A percentile compares a stretch with the other conserved stretches of the same genome.
phyloP scores from a whole-genome alignment of 2,888 invertebrate species.

The Elegia similella region DNA sequence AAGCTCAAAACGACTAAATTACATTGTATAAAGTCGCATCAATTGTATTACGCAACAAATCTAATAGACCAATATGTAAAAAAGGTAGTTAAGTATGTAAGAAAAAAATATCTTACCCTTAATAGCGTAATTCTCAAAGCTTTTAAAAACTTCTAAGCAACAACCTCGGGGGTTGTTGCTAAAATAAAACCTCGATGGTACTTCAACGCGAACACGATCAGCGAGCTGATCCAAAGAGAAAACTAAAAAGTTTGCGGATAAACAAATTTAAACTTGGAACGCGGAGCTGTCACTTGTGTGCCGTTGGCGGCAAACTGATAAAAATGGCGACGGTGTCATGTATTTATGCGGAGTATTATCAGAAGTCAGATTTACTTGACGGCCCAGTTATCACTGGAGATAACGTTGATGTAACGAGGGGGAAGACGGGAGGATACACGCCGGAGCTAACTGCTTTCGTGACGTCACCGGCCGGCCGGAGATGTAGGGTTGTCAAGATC shows the following conservation, averaged over 20 bases:
- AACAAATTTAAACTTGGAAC: conserved; percentile 25
- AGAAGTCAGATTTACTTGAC: conserved; percentile 42
- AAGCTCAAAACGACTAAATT: no score
- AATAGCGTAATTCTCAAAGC: conserved; percentile 84
- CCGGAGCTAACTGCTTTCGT: conserved; percentile 14
- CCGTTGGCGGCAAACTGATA: conserved; percentile 55
- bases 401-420: conserved; percentile 26
- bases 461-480: conserved; percentile 8
- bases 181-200: conserved; percentile 41
- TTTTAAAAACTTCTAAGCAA: conserved; percentile 75
- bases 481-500: background rate
- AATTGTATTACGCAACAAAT: background rate
- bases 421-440: conserved; percentile 5
- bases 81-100: background rate
- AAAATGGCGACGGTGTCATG: conserved; percentile 31
- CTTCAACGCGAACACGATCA: conserved; percentile 41
- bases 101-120: conserved; percentile 62
- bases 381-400: conserved; percentile 47
- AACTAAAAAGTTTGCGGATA: conserved; percentile 21
- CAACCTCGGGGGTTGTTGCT: conserved; percentile 77
- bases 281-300: conserved; percentile 36
- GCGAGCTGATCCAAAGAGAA: conserved; percentile 38
- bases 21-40: no score
- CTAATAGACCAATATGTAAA: background rate
- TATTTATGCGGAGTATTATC: conserved; percentile 67